Base-by-base conservation (phyloP, 2,797 vertebrate genomes). In the Oceanodroma leucorhoa region DNA sequence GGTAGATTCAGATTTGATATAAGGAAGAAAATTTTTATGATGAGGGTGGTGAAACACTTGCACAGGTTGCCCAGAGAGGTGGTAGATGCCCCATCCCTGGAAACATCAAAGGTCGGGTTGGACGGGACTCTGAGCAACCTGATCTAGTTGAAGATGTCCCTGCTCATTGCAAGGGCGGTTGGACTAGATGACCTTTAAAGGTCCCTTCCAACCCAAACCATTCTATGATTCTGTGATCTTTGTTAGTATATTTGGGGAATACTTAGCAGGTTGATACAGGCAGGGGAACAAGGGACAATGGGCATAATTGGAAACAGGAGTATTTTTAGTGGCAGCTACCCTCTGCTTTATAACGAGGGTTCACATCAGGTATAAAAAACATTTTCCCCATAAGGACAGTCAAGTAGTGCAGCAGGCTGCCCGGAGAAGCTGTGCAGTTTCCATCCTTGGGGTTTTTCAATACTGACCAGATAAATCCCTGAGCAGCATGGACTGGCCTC, bases 51-150 rank as follows among this genome's bases (percentile, higher is more conserved):
- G 58, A 60, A 65, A 34, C 41, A 27, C 6, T 15, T 12, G 4
- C 6, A 40, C 14, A 58, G n/a, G 3, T 51, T 53, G 6, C 22
- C 24, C 32, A 48, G 40, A 40, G 48, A 24, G 6, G 20, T 6
- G 7, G 32, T 30, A 27, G 34, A 10, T 51, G 18, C 7, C 27
- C 11, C 29, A 11, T 38, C 23, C 38, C 38, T 72, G 30, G 8
- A 72, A 51, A 5, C 4, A 11, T n/a, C 46, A 22, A 46, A 53
- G 43, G 30, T 27, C 14, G 43, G 30, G 38, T 27, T 53, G 30
- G 3, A 1, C 2, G 0, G 12, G 14, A 2, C 7, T 62, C 8
- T 78, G 54, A 62, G 10, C 14, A 55, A 9, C 26, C 23, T 46
- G 27, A 17, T 8, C 1, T 11, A 12, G 15, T 27, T n/a, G 32